A percentile compares a stretch with the other conserved stretches of the same genome.
phyloP scores from a whole-genome alignment of 2,888 invertebrate species.

The Sphinx pinastri region DNA sequence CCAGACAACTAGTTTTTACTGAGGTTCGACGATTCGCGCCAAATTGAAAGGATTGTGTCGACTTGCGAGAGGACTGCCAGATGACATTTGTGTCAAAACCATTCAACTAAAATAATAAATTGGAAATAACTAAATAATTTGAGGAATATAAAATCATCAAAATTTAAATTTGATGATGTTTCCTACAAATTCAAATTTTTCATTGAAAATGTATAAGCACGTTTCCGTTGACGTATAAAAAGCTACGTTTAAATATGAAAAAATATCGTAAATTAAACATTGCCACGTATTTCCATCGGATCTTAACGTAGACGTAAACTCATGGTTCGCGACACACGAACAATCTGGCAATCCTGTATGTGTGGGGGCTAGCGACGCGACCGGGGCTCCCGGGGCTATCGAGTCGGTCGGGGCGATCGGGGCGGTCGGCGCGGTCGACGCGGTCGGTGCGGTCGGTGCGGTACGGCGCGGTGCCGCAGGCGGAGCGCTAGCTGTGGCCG shows the following conservation, averaged over 20 bases:
- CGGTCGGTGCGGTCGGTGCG: conserved; percentile 53
- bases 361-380: conserved; percentile 62
- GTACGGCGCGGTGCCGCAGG: conserved; percentile 66
- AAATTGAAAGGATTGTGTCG: conserved; percentile 62
- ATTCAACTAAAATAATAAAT: not conserved
- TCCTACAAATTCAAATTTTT: too few species aligned
- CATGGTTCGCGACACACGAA: not conserved
- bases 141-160: too few species aligned
- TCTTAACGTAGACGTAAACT: not conserved
- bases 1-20: not conserved
- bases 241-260: not conserved
- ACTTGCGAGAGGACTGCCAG: conserved; percentile 59
- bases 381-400: conserved; percentile 48
- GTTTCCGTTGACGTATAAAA: not conserved
- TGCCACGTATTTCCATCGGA: not conserved
- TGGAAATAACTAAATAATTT: too few species aligned
- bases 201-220: not conserved
- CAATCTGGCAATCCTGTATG: conserved; percentile 65
- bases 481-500: conserved; percentile 51
- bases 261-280: not conserved
- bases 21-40: conserved; percentile 28
- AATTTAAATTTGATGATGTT: not conserved
- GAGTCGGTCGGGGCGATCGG: conserved; percentile 56
- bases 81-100: conserved; percentile 30
- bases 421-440: conserved; percentile 57